Conservation (phyloP, 2,113 vertebrate species). For the Leuciscus idus region DNA sequence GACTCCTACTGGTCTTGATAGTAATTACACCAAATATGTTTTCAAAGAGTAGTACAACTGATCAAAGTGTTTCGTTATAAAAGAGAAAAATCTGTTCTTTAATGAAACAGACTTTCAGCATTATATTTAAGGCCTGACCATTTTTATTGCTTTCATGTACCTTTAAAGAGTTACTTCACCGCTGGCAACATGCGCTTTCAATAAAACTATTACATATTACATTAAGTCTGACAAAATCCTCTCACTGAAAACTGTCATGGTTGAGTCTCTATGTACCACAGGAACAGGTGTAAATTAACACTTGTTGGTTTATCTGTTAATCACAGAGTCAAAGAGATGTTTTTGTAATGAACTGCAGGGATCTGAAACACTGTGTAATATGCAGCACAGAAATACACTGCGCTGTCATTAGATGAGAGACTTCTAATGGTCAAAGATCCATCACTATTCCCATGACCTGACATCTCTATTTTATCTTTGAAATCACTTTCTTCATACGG, state of each 20-base stretch:
- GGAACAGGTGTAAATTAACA: slow-evolving; percentile 33
- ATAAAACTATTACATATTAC: too few relatives aligned
- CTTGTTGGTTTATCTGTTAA: background rate
- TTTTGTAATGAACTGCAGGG: slow-evolving; percentile 21
- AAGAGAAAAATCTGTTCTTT: too few relatives aligned
- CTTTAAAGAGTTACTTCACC: too few relatives aligned
- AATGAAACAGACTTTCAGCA: background rate
- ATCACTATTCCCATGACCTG: slow-evolving; percentile 22
- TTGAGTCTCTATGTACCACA: background rate
- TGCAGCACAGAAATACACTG: slow-evolving; percentile 48
- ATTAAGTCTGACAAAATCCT: too few relatives aligned
- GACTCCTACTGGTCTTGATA: slow-evolving; percentile 11
- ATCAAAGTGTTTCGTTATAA: background rate
- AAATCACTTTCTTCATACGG: background rate
- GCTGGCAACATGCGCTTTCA: too few relatives aligned
- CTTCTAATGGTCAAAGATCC: slow-evolving; percentile 26
- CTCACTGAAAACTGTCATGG: background rate
- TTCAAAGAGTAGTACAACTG: background rate
- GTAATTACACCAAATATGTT: background rate
- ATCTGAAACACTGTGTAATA: slow-evolving; percentile 35
- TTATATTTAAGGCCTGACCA: background rate
- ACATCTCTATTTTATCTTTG: slow-evolving; percentile 11
- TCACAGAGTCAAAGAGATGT: background rate
- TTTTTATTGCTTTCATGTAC: background rate
- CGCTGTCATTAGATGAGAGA: slow-evolving; percentile 10